These are phyloP conservation scores for Prunella fulvescens DNA, from an alignment of 2,113 vertebrate species.

Conservation along the genomic window DNA sequence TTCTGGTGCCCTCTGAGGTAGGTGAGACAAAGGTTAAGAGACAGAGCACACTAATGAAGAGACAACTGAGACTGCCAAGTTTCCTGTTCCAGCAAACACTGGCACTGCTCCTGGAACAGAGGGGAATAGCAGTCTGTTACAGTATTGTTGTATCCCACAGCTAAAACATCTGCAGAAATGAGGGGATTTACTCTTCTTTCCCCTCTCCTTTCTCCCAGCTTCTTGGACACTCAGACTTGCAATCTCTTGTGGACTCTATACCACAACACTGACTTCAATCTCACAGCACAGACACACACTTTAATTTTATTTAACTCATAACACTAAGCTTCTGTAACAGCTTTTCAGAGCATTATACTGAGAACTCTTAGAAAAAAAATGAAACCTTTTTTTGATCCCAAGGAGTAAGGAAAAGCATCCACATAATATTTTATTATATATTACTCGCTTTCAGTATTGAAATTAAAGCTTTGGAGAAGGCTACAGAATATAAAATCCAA, in stretches of 20 bases:
- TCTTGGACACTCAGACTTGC: not conserved
- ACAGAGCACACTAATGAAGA: not conserved
- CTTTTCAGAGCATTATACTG: not conserved
- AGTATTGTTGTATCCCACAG: not conserved
- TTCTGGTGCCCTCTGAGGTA: not conserved
- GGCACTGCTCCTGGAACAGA: conserved; percentile 16
- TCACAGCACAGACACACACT: not conserved
- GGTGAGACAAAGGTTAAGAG: not conserved
- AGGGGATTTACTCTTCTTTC: not conserved
- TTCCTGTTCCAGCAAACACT: not conserved
- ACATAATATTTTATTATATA: not conserved
- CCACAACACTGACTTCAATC: not conserved
- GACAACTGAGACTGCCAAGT: not conserved
- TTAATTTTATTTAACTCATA: not conserved
- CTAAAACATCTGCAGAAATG: not conserved
- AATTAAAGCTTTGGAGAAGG: not conserved
- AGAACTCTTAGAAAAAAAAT: not conserved
- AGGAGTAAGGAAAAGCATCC: not conserved
- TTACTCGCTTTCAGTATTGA: not conserved
- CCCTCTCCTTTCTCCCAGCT: not conserved
- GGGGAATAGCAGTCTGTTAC: not conserved
- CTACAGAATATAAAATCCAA: not conserved
- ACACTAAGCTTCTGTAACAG: not conserved
- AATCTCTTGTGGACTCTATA: not conserved
- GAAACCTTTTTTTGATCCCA: not conserved